A percentile compares a stretch with the other conserved stretches of the same genome.
Evolutionary conservation across 2,888 invertebrate species (phyloP).

Genomic region (Cantharis lateralis): DNA sequence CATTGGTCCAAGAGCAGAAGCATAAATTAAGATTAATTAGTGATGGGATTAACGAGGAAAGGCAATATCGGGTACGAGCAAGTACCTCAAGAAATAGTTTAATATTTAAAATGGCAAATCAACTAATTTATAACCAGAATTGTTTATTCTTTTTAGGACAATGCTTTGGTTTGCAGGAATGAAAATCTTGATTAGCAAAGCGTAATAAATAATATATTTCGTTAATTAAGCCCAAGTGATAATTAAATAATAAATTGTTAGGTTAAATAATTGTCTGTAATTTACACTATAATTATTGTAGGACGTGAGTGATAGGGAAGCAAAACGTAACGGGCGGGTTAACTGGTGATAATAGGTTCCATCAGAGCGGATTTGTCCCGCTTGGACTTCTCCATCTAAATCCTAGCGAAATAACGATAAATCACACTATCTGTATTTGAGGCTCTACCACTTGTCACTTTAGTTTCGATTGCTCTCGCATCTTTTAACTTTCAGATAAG

Average conservation of each 20-base stretch:
- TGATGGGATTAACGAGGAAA: too few species aligned
- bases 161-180: neutral
- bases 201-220: neutral
- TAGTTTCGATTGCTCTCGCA: slow-evolving; percentile 49
- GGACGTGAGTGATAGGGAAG: slow-evolving; percentile 27
- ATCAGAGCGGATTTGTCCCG: slow-evolving; percentile 52
- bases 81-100: too few species aligned
- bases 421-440: slow-evolving; percentile 51
- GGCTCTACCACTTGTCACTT: slow-evolving; percentile 48
- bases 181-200: neutral
- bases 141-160: neutral
- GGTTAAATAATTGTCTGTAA: slow-evolving; percentile 32
- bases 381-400: slow-evolving; percentile 47
- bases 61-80: too few species aligned
- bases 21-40: too few species aligned
- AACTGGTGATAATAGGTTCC: slow-evolving; percentile 49
- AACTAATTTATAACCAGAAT: too few species aligned
- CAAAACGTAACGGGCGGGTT: slow-evolving; percentile 36
- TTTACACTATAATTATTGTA: slow-evolving; percentile 33
- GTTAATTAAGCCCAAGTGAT: neutral
- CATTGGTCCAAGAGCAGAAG: too few species aligned
- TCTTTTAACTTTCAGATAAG: slow-evolving; percentile 51
- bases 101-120: too few species aligned
- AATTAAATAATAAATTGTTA: slow-evolving; percentile 10
- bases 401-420: slow-evolving; percentile 53